Percentiles rank a stretch among this genome's conserved stretches.
phyloP scores from a whole-genome alignment of 2,888 invertebrate species.

The Stratiomys singularior region DNA sequence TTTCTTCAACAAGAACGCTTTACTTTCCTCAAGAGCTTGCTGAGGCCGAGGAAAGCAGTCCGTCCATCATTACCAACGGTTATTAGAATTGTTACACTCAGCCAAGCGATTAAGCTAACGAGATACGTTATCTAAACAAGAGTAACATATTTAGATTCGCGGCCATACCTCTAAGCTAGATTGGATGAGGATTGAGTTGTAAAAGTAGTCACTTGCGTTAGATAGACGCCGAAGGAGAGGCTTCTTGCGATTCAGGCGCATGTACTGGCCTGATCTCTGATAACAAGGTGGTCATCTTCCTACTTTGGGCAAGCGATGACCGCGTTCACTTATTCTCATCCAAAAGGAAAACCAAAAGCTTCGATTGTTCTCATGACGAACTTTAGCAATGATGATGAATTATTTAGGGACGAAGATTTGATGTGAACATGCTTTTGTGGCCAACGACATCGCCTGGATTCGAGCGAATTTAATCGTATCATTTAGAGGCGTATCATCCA shows the following conservation, averaged over 20 bases:
- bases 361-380: no score
- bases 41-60: neutral
- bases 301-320: no score
- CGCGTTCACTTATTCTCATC: no score
- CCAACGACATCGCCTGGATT: conserved; percentile 17
- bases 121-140: conserved; percentile 28
- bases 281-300: no score
- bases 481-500: conserved; percentile 16
- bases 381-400: neutral
- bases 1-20: conserved; percentile 14
- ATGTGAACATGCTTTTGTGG: neutral
- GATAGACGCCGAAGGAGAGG: no score
- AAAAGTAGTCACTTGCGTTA: neutral
- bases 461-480: conserved; percentile 24
- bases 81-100: neutral
- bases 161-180: neutral
- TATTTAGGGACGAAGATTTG: neutral
- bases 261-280: no score
- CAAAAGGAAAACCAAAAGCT: no score
- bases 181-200: neutral
- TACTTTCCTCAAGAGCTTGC: conserved; percentile 6
- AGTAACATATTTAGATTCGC: conserved; percentile 21
- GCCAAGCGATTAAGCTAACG: conserved; percentile 19
- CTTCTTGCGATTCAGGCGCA: no score
- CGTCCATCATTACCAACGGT: conserved; percentile 8